These are phyloP conservation scores for Pycnonotus jocosus DNA, from an alignment of 2,113 vertebrate genomes.

Conservation along the genomic window DNA sequence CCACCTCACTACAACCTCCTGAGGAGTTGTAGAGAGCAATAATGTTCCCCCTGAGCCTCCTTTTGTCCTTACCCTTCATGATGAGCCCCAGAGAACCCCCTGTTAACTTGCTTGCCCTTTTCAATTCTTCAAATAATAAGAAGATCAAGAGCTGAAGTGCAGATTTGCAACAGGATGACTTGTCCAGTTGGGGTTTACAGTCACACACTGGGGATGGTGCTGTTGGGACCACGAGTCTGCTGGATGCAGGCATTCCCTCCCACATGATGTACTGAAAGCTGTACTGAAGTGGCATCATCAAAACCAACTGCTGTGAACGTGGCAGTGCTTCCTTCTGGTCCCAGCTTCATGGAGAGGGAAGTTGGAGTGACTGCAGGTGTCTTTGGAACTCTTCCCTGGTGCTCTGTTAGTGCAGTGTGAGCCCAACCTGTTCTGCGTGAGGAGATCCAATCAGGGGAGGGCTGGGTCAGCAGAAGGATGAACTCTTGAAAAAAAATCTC, in stretches of 20 bases:
- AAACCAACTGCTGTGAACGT: background rate
- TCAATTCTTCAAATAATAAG: background rate
- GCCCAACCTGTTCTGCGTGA: background rate
- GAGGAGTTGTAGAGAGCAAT: accelerated
- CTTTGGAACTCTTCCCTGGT: background rate
- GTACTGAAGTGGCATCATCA: background rate
- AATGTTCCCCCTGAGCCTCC: background rate
- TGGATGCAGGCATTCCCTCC: background rate
- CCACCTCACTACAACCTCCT: background rate
- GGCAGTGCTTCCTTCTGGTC: background rate
- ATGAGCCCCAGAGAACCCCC: background rate
- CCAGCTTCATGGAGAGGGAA: background rate
- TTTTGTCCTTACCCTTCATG: background rate
- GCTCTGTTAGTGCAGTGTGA: background rate
- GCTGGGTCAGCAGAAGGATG: background rate
- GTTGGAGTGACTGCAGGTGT: background rate
- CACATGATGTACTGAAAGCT: background rate
- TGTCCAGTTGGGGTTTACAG: accelerated
- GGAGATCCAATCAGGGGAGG: background rate
- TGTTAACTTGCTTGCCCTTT: background rate
- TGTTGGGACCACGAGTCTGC: accelerated
- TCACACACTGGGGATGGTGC: background rate
- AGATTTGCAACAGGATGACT: background rate
- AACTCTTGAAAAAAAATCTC: background rate
- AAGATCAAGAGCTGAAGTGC: background rate